These are phyloP conservation scores for Enhydra lutris DNA, from an alignment of 2,113 vertebrate genomes.

Conservation along the genomic window DNA sequence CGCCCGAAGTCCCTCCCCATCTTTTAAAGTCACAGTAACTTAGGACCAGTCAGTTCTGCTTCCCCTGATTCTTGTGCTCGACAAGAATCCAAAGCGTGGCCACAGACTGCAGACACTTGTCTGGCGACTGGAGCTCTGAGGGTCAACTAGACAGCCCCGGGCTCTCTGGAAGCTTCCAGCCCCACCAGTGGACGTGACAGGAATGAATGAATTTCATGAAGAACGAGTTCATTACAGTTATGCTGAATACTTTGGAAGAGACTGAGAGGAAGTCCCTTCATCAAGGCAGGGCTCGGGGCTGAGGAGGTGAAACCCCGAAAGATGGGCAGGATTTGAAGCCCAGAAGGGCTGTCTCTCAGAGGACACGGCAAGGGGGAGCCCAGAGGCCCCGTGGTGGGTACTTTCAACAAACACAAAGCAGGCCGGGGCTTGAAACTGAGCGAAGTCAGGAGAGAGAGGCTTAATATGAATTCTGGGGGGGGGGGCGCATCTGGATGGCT, in stretches of 20 bases:
- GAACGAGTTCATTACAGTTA: neutral
- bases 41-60: neutral
- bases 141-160: neutral
- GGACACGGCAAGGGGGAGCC: neutral
- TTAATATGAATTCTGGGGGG: neutral
- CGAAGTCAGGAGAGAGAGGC: neutral
- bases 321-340: neutral
- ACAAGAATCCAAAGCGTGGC: neutral
- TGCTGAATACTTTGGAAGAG: neutral
- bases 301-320: neutral
- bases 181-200: neutral
- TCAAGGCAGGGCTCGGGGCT: neutral
- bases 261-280: neutral
- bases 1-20: constrained; percentile 6
- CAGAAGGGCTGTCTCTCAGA: neutral
- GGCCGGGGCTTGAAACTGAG: neutral
- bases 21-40: constrained; percentile 67
- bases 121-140: neutral
- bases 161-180: neutral
- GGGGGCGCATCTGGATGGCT: neutral
- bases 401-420: neutral
- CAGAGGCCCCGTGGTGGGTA: neutral
- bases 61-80: neutral
- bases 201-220: neutral
- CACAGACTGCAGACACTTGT: neutral